phyloP scores from a whole-genome alignment of 2,797 vertebrate genomes.

The Aeoliscus strigatus region DNA sequence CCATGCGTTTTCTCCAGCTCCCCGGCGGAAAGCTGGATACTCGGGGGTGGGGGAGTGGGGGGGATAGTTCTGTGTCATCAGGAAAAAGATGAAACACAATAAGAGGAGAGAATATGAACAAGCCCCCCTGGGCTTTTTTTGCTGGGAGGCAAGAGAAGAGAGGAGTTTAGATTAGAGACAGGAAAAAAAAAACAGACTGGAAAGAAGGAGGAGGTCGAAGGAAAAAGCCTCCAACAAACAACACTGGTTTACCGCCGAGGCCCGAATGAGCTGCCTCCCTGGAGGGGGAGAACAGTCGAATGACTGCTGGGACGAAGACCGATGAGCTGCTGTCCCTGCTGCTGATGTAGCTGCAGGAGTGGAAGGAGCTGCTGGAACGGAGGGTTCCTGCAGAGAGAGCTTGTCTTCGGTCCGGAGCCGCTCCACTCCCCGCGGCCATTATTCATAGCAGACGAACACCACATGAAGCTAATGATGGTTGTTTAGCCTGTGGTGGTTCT shows the following conservation, averaged over 20 bases:
- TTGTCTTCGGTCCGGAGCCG: conserved; percentile 56
- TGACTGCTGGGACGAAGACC: conserved; percentile 54
- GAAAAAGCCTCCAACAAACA: conserved; percentile 50
- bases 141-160: conserved; percentile 29
- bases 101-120: conserved; percentile 70
- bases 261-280: conserved; percentile 45
- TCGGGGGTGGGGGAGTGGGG: no score
- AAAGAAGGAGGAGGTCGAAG: conserved; percentile 36
- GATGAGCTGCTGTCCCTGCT: conserved; percentile 52
- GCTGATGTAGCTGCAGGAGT: conserved; percentile 50
- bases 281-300: conserved; percentile 46
- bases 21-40: conserved; percentile 60
- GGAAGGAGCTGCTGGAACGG: conserved; percentile 36
- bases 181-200: conserved; percentile 8
- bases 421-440: conserved; percentile 52
- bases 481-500: conserved; percentile 60
- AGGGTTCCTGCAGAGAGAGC: conserved; percentile 56
- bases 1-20: conserved; percentile 66
- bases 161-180: conserved; percentile 61
- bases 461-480: conserved; percentile 64
- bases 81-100: conserved; percentile 69
- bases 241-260: conserved; percentile 51
- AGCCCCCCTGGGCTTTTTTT: conserved; percentile 59
- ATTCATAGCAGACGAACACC: conserved; percentile 57
- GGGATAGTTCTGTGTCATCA: conserved; percentile 67